Conservation (phyloP, 2,113 vertebrate genomes). For the Morphnarchus princeps region DNA sequence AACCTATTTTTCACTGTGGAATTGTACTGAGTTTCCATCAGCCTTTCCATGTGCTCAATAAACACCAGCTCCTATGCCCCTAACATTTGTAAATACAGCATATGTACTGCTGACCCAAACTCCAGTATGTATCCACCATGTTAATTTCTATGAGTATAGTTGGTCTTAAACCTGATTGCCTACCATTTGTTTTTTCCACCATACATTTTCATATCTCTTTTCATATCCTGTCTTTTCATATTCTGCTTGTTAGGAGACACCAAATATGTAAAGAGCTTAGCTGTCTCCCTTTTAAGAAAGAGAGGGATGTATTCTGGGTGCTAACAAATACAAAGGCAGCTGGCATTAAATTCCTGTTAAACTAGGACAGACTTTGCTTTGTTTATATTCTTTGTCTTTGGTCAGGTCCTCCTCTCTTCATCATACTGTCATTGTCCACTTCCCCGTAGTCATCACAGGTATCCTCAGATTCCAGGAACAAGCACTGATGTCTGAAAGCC, state of each 20-base stretch:
- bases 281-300: neutral
- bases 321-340: neutral
- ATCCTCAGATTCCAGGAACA: neutral
- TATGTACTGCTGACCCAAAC: neutral
- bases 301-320: neutral
- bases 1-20: neutral
- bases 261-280: neutral
- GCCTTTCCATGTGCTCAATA: neutral
- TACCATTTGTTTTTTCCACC: neutral
- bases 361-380: neutral
- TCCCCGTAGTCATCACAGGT: neutral
- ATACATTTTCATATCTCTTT: neutral
- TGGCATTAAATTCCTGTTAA: neutral
- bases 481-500: neutral
- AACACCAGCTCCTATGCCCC: neutral
- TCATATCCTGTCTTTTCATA: neutral
- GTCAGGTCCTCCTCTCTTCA: neutral
- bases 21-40: neutral
- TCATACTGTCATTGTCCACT: neutral
- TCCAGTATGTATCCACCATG: neutral
- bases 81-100: neutral
- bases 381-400: neutral
- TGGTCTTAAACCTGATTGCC: neutral
- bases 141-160: neutral
- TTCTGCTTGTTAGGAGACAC: neutral